These are phyloP conservation scores for Pristis pectinata DNA, from an alignment of 2,797 vertebrate species.

Conservation along the genomic window DNA sequence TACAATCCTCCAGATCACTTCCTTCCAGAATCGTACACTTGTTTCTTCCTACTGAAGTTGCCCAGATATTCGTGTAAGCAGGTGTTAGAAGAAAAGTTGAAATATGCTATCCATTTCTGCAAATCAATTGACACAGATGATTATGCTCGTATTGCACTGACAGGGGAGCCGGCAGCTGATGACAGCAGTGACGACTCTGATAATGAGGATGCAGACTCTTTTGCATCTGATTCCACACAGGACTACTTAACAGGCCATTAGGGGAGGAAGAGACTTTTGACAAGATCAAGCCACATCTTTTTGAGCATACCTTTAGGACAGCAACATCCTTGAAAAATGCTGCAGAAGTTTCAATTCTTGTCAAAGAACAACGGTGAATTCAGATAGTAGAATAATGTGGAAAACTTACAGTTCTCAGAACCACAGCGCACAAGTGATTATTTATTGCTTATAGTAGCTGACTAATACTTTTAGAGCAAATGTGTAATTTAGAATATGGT, in stretches of 20 bases:
- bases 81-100: constrained; percentile 93
- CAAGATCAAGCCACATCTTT: background rate
- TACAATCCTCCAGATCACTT: constrained; percentile 98
- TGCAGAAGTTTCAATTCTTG: background rate
- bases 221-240: constrained; percentile 94
- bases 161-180: constrained; percentile 82
- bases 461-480: constrained; percentile 36
- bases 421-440: constrained; percentile 31
- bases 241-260: constrained; percentile 93
- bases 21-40: constrained; percentile 96
- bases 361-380: constrained; percentile 30
- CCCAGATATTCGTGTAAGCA: constrained; percentile 93
- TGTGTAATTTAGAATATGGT: constrained; percentile 36
- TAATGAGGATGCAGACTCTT: constrained; percentile 94
- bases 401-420: constrained; percentile 36
- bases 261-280: background rate
- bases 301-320: constrained; percentile 41
- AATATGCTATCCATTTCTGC: constrained; percentile 98
- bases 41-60: constrained; percentile 96
- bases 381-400: constrained; percentile 24
- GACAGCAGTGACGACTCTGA: constrained; percentile 95
- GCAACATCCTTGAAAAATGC: constrained; percentile 39
- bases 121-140: constrained; percentile 98
- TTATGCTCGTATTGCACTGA: constrained; percentile 92
- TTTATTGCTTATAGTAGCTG: constrained; percentile 29